Percentiles rank a stretch among this genome's conserved stretches.
Conservation (phyloP, 2,113 vertebrate species). For the Gadus macrocephalus region DNA sequence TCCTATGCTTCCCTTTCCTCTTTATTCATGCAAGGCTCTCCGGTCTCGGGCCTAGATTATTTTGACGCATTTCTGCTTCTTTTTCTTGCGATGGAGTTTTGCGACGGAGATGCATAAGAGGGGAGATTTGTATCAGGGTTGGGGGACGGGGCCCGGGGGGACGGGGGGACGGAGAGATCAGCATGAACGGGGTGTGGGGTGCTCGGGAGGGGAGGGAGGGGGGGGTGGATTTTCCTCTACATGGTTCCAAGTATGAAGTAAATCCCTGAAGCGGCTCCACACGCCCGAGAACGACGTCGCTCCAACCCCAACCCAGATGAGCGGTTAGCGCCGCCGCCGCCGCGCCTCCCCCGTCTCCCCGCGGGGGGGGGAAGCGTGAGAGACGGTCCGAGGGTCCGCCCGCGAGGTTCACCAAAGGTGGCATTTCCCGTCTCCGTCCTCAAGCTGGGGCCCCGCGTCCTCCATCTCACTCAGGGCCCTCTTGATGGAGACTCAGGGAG, state of each 20-base stretch:
- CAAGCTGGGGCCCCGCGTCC: conserved; percentile 62
- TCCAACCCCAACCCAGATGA: conserved; percentile 64
- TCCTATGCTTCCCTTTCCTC: not conserved
- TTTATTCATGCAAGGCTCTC: conserved; percentile 26
- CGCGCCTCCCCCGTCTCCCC: conserved; percentile 46
- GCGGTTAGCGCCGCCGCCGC: conserved; percentile 40
- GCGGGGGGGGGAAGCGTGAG: conserved; percentile 54
- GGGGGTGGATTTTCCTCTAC: conserved; percentile 62
- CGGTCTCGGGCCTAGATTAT: too few species aligned
- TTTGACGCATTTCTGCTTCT: not conserved
- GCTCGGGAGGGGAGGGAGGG: too few species aligned
- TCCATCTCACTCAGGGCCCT: conserved; percentile 73
- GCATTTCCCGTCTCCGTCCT: conserved; percentile 65
- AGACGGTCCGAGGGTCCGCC: conserved; percentile 48
- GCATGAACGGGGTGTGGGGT: too few species aligned
- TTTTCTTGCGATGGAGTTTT: conserved; percentile 37
- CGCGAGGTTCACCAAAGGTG: conserved; percentile 67
- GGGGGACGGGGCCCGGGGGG: conserved; percentile 17
- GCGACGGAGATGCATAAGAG: conserved; percentile 52
- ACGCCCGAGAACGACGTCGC: conserved; percentile 41
- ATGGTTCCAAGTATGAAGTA: conserved; percentile 56
- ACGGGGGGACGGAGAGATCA: too few species aligned
- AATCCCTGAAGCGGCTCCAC: conserved; percentile 61
- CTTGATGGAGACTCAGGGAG: conserved; percentile 70
- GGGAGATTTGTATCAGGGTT: conserved; percentile 64